Base-by-base conservation (phyloP, 2,888 invertebrate genomes). In the Eudasyphora cyanicolor region DNA sequence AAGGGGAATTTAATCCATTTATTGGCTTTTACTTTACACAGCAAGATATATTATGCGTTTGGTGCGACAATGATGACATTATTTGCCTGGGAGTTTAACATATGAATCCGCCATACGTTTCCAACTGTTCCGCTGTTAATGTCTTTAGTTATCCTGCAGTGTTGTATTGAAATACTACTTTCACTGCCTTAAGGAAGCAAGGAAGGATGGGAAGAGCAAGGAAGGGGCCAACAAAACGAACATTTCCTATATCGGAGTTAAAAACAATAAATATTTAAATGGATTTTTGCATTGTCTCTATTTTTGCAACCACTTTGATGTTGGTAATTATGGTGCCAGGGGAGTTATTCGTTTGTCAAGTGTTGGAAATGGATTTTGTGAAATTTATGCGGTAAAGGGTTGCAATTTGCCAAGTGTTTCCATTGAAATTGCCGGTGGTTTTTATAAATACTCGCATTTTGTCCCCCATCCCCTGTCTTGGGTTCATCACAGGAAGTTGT, bases 251-350 rank as follows among this genome's bases (percentile, higher is more conserved):
- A 0, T 6, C 32, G 17, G 32, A n/a, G 14, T 21, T 75, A 79
- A 57, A 71, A 69, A 57, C 79, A 76, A 71, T 82, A 67, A 82
- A 76, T 79, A 76, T 76, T 76, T 45, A 64, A 82, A 78, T 64
- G 12, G 60, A 35, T 14, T 76, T 82, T 51, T 76, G 2, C 19
- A 12, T 45, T 54, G n/a, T 24, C n/a, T 57, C 6, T 10, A 57
- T 69, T 69, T 14, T 67, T 45, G 64, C 64, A 83, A 77, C 70
- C 62, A 77, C 77, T 84, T 80, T 78, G 14, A 64, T 71, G 70
- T 67, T 60, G 75, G 71, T 54, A 78, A 80, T 80, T 80, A 80
- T 75, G 19, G 32, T 38, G 24, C 54, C 35, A n/a, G 17, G 24
- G 45, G 27, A 45, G 27, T 45, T 27, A 57, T 19, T 38, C 69